Evolutionary conservation across 2,797 vertebrate genomes (phyloP), one percentile per base, ranked within the genome.

Genomic region (Heterohyrax brucei): DNA sequence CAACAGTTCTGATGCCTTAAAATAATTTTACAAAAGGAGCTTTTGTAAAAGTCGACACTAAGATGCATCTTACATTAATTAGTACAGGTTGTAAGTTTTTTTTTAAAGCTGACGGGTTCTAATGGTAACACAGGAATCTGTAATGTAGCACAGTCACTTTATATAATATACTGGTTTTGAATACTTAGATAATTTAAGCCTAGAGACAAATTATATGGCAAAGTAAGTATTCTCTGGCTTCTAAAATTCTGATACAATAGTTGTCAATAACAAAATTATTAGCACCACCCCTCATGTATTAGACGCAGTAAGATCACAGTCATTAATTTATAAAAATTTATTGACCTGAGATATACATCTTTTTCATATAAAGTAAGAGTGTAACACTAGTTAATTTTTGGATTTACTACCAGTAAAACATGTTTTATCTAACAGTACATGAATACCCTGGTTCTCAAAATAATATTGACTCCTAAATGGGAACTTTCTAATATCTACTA

Each of bases 41-140:
- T 22, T 94, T 81, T 94, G 87, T 87, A 62, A 95, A 97, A 97
- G 81, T 89, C 95, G 95, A 83, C 39, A 91, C 86, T 62, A 91
- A 86, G 48, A 97, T 93, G 48, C 30, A 24, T 64, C 79, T 64
- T 90, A 24, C 33, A 97, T 86, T 46, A 91, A 95, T 81, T 73
- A 97, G 62, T 10, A 19, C 73, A 96, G 64, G 39, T 94, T 97
- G 73, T 94, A 95, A 85, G 91, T 39, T 90, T 70, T 88, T 87
- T 64, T 89, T 95, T 75, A 96, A 95, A 73, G 97, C 87, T 86
- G 66, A 89, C 62, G 88, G 66, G 50, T 90, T 0, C 73, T 80
- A 97, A 77, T 33, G 14, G 95, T 21, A 82, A 73, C 64, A 64
- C 53, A 61, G 30, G 87, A 96, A 95, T 46, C 24, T 94, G 64